Percentiles rank a stretch among this genome's conserved stretches.
Evolutionary conservation across 2,113 vertebrate species (phyloP).

Genomic region (Athene cunicularia): DNA sequence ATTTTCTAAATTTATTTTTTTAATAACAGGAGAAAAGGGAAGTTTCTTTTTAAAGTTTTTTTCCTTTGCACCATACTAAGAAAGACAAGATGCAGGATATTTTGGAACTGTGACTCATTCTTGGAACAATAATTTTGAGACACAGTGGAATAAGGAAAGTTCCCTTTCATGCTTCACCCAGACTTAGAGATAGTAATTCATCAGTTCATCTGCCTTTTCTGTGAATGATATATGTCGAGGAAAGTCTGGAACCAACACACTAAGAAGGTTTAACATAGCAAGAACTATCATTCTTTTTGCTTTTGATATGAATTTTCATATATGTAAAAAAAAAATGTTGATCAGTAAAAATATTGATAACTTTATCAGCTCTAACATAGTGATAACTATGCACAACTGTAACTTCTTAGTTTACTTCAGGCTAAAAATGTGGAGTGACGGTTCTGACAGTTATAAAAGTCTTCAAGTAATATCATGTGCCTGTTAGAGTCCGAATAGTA

Average conservation of each 20-base stretch:
- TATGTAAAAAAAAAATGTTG: not conserved
- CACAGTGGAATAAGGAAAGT: not conserved
- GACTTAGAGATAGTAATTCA: not conserved
- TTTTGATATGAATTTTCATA: not conserved
- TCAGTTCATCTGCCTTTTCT: not conserved
- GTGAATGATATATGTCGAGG: not conserved
- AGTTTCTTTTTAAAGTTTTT: not conserved
- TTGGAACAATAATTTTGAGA: not conserved
- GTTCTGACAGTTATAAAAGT: not conserved
- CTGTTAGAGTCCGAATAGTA: not conserved
- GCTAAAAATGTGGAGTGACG: not conserved
- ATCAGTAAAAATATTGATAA: not conserved
- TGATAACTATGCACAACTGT: not conserved
- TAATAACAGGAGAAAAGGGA: not conserved
- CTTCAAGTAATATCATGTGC: not conserved
- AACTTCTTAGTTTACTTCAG: not conserved
- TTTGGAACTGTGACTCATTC: not conserved
- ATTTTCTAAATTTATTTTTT: not conserved
- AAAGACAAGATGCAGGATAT: not conserved
- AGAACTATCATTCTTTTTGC: not conserved
- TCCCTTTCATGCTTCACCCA: not conserved
- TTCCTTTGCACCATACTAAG: not conserved
- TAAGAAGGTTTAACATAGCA: not conserved
- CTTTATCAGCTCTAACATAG: not conserved
- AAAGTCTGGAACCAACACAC: not conserved